A percentile compares a stretch with the other conserved stretches of the same genome.
Evolutionary conservation across 37 sponge, comb jelly and placozoan genomes (phyloP).

Genomic region (Geodia barretti): DNA sequence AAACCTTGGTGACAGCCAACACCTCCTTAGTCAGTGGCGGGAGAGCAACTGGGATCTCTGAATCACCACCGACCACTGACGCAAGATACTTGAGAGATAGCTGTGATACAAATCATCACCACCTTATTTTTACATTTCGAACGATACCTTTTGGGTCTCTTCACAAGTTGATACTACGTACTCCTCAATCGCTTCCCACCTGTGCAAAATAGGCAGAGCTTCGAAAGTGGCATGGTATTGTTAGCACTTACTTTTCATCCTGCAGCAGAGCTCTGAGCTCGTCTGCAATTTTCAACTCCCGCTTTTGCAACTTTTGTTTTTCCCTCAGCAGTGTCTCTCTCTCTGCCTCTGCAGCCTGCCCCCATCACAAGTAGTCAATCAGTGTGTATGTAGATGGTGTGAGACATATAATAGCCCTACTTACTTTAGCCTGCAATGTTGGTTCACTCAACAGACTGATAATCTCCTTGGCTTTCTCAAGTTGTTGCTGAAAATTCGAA

Average conservation of each 20-base stretch:
- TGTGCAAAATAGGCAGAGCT: conserved; percentile 8
- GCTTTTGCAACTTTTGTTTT: conserved; percentile 3
- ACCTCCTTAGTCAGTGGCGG: conserved; percentile 11
- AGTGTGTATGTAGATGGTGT: neutral
- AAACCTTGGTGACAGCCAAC: conserved; percentile 10
- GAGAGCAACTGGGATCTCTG: neutral
- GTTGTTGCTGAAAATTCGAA: neutral
- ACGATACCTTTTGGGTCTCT: conserved; percentile 29
- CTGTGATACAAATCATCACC: neutral
- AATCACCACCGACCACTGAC: neutral
- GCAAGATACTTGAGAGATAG: conserved; percentile 17
- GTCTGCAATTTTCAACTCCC: neutral
- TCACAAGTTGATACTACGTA: conserved; percentile 29
- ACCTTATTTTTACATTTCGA: neutral
- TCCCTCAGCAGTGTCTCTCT: conserved; percentile 13
- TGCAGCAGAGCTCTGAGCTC: neutral
- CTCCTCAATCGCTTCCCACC: conserved; percentile 17
- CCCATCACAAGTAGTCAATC: neutral
- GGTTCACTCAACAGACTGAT: conserved; percentile 4
- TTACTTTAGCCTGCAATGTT: conserved; percentile 36
- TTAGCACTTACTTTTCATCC: neutral
- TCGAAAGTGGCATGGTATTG: neutral
- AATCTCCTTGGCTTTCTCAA: conserved; percentile 36
- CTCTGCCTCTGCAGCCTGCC: conserved; percentile 32
- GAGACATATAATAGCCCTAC: neutral